phyloP scores from a whole-genome alignment of 2,113 vertebrate species.

The Elaphurus davidianus region DNA sequence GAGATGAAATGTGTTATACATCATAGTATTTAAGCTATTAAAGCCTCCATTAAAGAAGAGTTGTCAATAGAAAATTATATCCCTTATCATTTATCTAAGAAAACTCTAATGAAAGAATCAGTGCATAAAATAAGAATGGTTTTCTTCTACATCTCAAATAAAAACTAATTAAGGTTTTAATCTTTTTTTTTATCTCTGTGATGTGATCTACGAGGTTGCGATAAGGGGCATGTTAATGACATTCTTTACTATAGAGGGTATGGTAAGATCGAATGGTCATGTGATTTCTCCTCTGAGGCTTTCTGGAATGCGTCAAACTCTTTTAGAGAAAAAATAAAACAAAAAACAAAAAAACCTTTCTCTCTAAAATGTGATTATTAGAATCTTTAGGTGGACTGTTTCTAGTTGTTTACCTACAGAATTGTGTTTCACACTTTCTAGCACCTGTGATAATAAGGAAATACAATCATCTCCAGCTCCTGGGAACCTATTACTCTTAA shows the following conservation, averaged over 20 bases:
- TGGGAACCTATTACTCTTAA: not conserved
- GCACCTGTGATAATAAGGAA: not conserved
- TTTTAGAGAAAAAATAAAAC: not conserved
- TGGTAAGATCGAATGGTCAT: not conserved
- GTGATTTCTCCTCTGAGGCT: not conserved
- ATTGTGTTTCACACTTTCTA: not conserved
- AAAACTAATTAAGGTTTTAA: slow-evolving; percentile 42
- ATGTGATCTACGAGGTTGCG: not conserved
- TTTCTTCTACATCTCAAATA: slow-evolving; percentile 42
- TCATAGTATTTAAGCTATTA: slow-evolving; percentile 63
- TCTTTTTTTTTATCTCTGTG: not conserved
- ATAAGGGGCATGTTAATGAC: not conserved
- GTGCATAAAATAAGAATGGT: slow-evolving; percentile 52
- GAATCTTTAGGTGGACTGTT: not conserved
- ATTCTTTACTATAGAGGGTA: not conserved
- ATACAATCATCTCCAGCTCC: not conserved
- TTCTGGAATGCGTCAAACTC: not conserved
- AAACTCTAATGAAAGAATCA: slow-evolving; percentile 52
- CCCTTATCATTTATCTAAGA: slow-evolving; percentile 58
- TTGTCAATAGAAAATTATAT: slow-evolving; percentile 74
- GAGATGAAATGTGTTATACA: slow-evolving; percentile 60
- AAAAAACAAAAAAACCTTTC: not conserved
- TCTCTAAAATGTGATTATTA: not conserved
- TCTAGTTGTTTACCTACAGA: not conserved
- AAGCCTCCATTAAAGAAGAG: slow-evolving; percentile 72